These are phyloP conservation scores for Machimus atricapillus DNA, from an alignment of 2,888 invertebrate species.

Conservation along the genomic window DNA sequence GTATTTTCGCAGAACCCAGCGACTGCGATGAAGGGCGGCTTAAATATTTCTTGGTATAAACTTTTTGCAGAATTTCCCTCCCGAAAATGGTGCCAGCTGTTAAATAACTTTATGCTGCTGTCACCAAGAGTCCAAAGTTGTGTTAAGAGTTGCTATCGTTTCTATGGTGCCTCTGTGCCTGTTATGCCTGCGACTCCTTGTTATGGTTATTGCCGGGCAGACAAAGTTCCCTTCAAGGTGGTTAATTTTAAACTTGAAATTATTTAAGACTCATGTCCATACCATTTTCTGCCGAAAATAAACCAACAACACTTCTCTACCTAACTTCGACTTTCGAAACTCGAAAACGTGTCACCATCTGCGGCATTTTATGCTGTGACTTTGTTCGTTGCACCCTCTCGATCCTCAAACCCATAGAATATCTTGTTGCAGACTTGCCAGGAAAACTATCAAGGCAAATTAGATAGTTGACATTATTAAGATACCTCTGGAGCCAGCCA, in stretches of 20 bases:
- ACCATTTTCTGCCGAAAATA: neutral
- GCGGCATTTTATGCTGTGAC: conserved; percentile 10
- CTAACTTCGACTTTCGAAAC: neutral
- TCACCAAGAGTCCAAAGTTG: conserved; percentile 5
- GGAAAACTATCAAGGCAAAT: conserved; percentile 25
- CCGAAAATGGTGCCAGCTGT: conserved; percentile 31
- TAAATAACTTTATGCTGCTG: conserved; percentile 29
- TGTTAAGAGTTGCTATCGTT: neutral
- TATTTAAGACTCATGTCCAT: conserved; percentile 29
- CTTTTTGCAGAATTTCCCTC: conserved; percentile 13
- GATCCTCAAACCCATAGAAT: neutral
- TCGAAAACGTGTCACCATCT: conserved; percentile 29
- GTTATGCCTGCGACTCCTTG: neutral
- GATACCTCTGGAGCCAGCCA: neutral
- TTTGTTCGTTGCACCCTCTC: neutral
- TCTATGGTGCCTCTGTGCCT: neutral
- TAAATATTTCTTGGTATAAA: neutral
- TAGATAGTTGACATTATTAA: conserved; percentile 10
- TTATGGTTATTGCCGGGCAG: conserved; percentile 35
- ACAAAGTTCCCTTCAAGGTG: conserved; percentile 37
- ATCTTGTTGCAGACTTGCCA: neutral
- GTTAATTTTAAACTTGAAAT: conserved; percentile 35
- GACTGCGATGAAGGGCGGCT: neutral
- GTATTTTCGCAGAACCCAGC: neutral
- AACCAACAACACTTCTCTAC: neutral